Conservation (phyloP, 1,140 invertebrate species). For the Drosophila fuyamai region DNA sequence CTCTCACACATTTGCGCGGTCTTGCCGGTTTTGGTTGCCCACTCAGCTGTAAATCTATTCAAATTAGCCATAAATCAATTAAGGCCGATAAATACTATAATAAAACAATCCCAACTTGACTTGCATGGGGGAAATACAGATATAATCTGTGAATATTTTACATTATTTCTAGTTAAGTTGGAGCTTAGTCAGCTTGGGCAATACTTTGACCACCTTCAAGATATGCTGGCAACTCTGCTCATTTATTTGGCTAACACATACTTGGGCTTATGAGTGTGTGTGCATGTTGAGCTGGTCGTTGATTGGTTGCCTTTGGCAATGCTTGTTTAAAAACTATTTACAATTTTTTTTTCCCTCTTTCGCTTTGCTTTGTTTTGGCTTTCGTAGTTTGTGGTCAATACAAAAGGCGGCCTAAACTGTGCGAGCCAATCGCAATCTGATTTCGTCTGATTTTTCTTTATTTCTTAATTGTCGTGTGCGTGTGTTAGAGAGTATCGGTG, state of each 20-base stretch:
- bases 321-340: constrained; percentile 76
- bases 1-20: constrained; percentile 2
- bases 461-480: constrained; percentile 4
- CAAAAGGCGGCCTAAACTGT: constrained; percentile 50
- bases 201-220: constrained; percentile 5
- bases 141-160: constrained; percentile 52
- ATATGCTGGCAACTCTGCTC: constrained; percentile 66
- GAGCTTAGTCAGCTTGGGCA: constrained; percentile 23
- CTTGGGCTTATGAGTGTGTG: constrained; percentile 1
- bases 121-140: constrained; percentile 37
- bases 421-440: constrained; percentile 54
- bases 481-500: constrained; percentile 17
- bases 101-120: constrained; percentile 37
- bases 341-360: constrained; percentile 51
- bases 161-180: constrained; percentile 5
- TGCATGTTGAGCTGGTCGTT: constrained; percentile 38
- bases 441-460: constrained; percentile 21
- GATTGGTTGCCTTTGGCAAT: constrained; percentile 64
- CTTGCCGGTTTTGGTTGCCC: constrained; percentile 58
- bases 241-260: constrained; percentile 40
- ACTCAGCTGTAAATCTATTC: constrained; percentile 73
- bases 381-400: constrained; percentile 43
- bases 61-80: constrained; percentile 80
- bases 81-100: constrained; percentile 51
- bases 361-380: constrained; percentile 58